phyloP scores from a whole-genome alignment of 2,113 vertebrate species.

The Deroptyus accipitrinus region DNA sequence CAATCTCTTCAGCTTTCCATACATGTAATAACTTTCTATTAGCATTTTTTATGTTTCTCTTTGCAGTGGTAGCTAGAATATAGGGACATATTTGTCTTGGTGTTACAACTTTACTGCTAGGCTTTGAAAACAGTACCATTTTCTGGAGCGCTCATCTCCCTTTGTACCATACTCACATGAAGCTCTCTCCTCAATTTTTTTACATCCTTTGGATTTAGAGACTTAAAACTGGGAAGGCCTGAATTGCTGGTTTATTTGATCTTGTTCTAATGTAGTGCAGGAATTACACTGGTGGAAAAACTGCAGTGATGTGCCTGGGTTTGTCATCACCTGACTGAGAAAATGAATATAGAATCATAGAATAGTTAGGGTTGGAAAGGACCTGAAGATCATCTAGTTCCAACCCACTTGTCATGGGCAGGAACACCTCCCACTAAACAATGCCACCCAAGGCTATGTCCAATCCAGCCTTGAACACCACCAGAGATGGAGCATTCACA shows the following conservation, averaged over 20 bases:
- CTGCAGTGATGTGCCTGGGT: background rate
- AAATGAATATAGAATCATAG: too few relatives aligned
- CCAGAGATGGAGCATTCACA: too few relatives aligned
- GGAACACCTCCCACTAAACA: too few relatives aligned
- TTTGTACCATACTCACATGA: too few relatives aligned
- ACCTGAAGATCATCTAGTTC: too few relatives aligned
- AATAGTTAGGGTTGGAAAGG: too few relatives aligned
- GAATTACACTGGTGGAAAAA: background rate
- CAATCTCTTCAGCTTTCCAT: background rate
- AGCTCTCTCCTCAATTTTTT: background rate
- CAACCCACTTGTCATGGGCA: too few relatives aligned
- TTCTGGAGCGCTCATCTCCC: background rate
- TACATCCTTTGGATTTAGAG: background rate
- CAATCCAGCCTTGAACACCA: too few relatives aligned
- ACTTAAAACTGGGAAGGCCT: background rate
- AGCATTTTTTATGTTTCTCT: background rate
- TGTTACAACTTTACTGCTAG: background rate
- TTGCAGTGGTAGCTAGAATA: background rate
- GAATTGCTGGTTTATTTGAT: background rate
- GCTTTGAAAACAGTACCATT: background rate
- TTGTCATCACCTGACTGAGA: background rate
- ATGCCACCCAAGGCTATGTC: too few relatives aligned
- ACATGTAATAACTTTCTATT: accelerated
- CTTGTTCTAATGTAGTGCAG: background rate
- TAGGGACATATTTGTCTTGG: background rate